Conservation (phyloP, 2,113 vertebrate genomes). For the Pantherophis guttatus region DNA sequence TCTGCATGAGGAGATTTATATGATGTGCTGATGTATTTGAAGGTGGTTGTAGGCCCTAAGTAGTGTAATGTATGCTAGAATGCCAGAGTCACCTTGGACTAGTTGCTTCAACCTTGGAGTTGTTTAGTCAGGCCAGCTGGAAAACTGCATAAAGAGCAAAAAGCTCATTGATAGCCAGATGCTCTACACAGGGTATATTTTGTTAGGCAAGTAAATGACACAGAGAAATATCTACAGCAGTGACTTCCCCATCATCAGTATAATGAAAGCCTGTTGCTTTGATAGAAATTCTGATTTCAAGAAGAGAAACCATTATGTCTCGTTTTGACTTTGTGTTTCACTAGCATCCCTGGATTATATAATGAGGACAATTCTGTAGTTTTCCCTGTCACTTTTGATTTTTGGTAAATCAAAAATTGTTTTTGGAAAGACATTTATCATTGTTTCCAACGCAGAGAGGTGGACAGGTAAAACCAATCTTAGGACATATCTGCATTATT, state of each 20-base stretch:
- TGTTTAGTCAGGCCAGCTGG: conserved; percentile 46
- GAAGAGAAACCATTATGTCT: conserved; percentile 1
- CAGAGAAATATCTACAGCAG: conserved; percentile 28
- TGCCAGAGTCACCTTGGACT: conserved; percentile 49
- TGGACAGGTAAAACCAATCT: background rate
- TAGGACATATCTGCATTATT: background rate
- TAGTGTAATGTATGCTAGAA: conserved; percentile 16
- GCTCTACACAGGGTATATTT: conserved; percentile 39
- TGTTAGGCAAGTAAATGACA: conserved; percentile 23
- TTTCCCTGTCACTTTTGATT: background rate
- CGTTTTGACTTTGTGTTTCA: background rate
- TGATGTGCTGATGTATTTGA: background rate
- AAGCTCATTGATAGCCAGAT: conserved; percentile 42
- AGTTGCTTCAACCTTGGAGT: conserved; percentile 53
- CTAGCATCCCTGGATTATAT: background rate
- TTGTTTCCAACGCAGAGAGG: background rate
- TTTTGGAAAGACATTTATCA: background rate
- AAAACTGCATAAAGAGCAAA: conserved; percentile 46
- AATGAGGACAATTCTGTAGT: conserved; percentile 4
- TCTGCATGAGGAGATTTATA: background rate
- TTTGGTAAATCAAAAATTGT: background rate
- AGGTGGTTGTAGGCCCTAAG: conserved; percentile 1
- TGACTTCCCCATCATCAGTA: conserved; percentile 11
- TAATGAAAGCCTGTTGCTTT: conserved; percentile 8
- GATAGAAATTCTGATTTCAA: conserved; percentile 12